Evolutionary conservation across 2,888 invertebrate genomes (phyloP), one percentile per base, ranked within the genome.

Genomic region (Parnassius orleans): DNA sequence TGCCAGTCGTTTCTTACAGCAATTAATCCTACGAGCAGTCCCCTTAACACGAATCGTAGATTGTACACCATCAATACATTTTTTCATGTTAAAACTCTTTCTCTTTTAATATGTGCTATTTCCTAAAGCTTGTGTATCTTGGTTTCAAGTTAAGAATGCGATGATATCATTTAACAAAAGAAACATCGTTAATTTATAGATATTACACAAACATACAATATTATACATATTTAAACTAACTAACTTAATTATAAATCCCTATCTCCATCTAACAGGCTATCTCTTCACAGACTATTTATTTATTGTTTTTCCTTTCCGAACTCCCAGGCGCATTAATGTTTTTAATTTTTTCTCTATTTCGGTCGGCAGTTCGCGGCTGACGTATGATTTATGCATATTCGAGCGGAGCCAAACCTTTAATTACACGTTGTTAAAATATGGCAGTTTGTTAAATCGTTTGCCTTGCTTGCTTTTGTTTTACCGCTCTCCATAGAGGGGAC

Each of bases 361-460:
- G 90, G 89, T 83, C 88, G 85, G 87, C 85, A 87, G 90, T 89
- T 90, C 83, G 89, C 89, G 78, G 90, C 89, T 83, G 86, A 84
- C 82, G 81, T 80, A 88, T 91, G 91, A 91, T 91, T 91, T 91
- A 91, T 91, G 91, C 91, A 91, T 89, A 90, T 90, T 81, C 88
- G 85, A 88, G 83, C 83, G 84, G 83, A 81, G 84, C 87, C 88
- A 86, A 89, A 90, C 90, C 91, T 91, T 91, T 91, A 91, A 91
- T 91, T 91, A 91, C 86, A 90, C 81, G 91, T 91, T 91, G 91
- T 91, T 91, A 91, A 91, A 90, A 91, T 91, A 91, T 91, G 90
- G 89, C 91, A 90, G 91, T 90, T 90, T 89, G 90, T 91, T 90
- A 90, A 88, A 90, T 87, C 84, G 85, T 87, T 87, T 77, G 76